These are phyloP conservation scores for Morelia viridis DNA, from an alignment of 2,797 vertebrate genomes.

Conservation along the genomic window DNA sequence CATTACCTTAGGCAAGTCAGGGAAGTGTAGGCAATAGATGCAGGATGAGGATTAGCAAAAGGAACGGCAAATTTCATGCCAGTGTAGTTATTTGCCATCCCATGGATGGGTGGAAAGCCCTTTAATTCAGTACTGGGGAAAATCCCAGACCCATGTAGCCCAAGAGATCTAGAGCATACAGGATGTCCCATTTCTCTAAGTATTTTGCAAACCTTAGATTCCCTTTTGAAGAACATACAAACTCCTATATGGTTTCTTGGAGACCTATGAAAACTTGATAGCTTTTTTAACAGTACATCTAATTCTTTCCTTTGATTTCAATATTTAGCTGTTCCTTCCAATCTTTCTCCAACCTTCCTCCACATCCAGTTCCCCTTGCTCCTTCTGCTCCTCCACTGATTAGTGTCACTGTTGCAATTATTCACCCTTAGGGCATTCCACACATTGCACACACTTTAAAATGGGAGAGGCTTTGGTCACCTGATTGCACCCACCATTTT, in stretches of 20 bases:
- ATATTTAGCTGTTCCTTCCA: background rate
- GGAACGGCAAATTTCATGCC: background rate
- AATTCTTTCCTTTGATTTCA: background rate
- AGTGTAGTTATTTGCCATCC: background rate
- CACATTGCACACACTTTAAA: background rate
- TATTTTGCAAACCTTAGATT: background rate
- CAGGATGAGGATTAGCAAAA: background rate
- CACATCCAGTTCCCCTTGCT: background rate
- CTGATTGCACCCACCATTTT: background rate
- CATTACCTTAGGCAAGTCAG: background rate
- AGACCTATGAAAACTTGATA: fast-evolving
- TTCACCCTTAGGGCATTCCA: background rate
- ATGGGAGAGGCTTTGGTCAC: background rate
- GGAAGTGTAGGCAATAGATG: background rate
- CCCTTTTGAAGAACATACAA: background rate
- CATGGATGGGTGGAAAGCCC: background rate
- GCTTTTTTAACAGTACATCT: background rate
- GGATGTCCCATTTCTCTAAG: background rate
- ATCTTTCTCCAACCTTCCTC: background rate
- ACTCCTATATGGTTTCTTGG: background rate
- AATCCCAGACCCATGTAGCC: background rate
- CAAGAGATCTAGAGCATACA: background rate
- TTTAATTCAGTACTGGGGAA: background rate
- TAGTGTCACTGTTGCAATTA: background rate
- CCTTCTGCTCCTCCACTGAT: background rate